Evolutionary conservation across 2,888 invertebrate genomes (phyloP).

Genomic region (Xylota sylvarum): DNA sequence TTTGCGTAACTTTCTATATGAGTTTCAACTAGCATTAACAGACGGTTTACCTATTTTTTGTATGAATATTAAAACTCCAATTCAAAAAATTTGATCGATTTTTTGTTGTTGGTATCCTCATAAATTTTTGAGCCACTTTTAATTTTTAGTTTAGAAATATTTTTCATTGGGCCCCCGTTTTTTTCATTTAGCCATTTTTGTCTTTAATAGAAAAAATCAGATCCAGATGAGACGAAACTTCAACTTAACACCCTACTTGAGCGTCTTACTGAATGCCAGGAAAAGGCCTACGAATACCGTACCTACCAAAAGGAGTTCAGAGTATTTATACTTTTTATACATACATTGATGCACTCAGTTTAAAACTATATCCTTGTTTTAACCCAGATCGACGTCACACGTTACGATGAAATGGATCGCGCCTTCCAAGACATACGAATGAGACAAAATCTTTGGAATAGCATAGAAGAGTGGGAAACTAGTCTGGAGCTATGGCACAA

Average conservation of each 20-base stretch:
- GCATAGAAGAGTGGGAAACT: constrained; percentile 90
- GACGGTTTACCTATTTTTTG: no score
- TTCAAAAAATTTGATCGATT: no score
- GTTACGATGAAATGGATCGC: constrained; percentile 92
- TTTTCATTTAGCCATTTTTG: no score
- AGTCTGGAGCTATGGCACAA: constrained; percentile 88
- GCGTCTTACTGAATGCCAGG: constrained; percentile 88
- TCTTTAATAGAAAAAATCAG: constrained; percentile 88
- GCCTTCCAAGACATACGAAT: constrained; percentile 92
- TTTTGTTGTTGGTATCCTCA: no score
- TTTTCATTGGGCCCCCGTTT: no score
- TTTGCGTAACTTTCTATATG: no score
- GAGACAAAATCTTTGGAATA: constrained; percentile 92
- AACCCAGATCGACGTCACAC: constrained; percentile 91
- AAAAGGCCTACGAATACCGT: constrained; percentile 90
- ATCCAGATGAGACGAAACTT: constrained; percentile 88
- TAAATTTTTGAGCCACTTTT: no score
- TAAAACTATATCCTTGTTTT: constrained; percentile 30
- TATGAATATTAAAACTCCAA: no score
- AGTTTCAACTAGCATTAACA: no score
- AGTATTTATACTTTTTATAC: constrained; percentile 84
- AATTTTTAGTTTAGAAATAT: no score
- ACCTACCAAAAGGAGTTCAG: constrained; percentile 94
- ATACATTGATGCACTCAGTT: not conserved
- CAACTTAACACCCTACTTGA: constrained; percentile 88